Evolutionary conservation across 2,888 invertebrate species (phyloP), one percentile per base, ranked within the genome.

Genomic region (Scaptomyza polygonia): DNA sequence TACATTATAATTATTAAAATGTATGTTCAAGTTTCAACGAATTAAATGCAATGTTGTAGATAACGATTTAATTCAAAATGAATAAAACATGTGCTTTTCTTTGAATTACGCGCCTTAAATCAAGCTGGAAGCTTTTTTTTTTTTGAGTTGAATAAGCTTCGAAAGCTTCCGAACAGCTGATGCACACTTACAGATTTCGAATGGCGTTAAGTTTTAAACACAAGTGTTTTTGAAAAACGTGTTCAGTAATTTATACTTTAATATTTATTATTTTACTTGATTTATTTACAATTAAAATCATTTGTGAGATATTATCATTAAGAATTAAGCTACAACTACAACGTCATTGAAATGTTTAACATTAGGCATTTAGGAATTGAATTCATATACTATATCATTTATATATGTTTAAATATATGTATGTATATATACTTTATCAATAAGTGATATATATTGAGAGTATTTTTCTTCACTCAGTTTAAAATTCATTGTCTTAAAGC

Each of bases 231-330:
- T n/a, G n/a, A 34, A 63, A 36, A 54, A 25, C 25, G 5, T 14
- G 32, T 34, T 1, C 1, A 30, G 21, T 32, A 11, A 25, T 25
- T 40, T 42, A 30, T 16, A 7, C 3, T 29, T 32, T n/a, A 34
- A 25, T 47, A 49, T 42, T 52, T 62, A 68, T 63, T 69, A 54
- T 14, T 44, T 57, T 53, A 72, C 43, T 68, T 57, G 7, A 51
- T 74, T 83, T 84, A 84, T 84, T 72, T 84, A 84, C 84, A 84
- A 85, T 85, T 84, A 84, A 84, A 84, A 84, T 75, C 84, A 77
- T 85, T 83, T 82, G 69, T 70, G 59, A 76, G 68, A 72, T 66
- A 79, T 81, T 72, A 72, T 70, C 66, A 55, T 62, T 74, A 64
- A 61, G 45, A 65, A 55, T 67, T 67, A 74, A 49, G 21, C 67